Evolutionary conservation across 2,888 invertebrate genomes (phyloP).

Genomic region (Nomada fucata): DNA sequence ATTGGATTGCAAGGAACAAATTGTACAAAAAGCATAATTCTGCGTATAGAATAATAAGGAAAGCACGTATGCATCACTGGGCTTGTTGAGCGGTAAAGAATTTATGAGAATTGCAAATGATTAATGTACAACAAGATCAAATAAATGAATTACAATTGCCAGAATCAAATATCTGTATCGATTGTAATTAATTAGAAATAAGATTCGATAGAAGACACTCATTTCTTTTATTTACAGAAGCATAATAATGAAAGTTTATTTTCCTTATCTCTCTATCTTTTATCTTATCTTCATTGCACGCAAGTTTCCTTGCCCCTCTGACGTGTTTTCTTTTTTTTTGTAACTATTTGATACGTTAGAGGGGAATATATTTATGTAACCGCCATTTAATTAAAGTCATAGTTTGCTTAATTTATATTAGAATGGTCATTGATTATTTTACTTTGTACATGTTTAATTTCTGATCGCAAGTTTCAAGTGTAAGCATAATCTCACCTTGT

Average conservation of each 20-base stretch:
- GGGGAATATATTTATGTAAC: background rate
- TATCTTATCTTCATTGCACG: conserved; percentile 64
- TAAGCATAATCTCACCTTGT: too few relatives aligned
- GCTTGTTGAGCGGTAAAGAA: too few relatives aligned
- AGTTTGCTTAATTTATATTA: too few relatives aligned
- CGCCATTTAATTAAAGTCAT: too few relatives aligned
- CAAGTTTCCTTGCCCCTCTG: conserved; percentile 37
- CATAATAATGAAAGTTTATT: conserved; percentile 12
- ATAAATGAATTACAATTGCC: conserved; percentile 15
- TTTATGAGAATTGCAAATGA: too few relatives aligned
- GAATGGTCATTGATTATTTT: background rate
- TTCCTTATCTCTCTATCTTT: conserved; percentile 64
- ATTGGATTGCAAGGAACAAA: background rate
- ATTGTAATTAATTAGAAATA: background rate
- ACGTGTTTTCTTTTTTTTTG: conserved; percentile 24
- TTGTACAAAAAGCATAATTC: background rate
- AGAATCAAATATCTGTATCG: background rate
- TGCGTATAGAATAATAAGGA: background rate
- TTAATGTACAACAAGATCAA: background rate
- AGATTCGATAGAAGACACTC: background rate
- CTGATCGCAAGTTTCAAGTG: too few relatives aligned
- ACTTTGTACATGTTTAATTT: too few relatives aligned
- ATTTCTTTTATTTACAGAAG: background rate
- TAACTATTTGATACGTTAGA: background rate
- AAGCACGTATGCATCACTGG: too few relatives aligned